Evolutionary conservation across 2,113 vertebrate species (phyloP).

Genomic region (Python bivittatus): DNA sequence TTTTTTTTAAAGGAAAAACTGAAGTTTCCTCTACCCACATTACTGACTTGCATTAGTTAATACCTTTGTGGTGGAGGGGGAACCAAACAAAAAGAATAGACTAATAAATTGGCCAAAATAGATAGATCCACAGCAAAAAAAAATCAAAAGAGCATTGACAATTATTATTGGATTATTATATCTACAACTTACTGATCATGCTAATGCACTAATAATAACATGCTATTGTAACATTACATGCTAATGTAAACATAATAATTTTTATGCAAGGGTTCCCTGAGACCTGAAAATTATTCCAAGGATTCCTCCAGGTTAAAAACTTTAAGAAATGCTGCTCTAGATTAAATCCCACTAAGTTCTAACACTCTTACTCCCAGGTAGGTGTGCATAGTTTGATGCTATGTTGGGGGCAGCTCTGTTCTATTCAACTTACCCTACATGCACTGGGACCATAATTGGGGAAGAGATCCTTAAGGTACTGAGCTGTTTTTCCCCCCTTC

Average conservation of each 20-base stretch:
- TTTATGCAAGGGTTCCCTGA: not conserved
- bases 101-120: not conserved
- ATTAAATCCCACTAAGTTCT: too few relatives aligned
- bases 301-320: not conserved
- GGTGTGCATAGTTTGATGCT: too few relatives aligned
- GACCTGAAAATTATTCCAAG: not conserved
- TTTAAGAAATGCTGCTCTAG: too few relatives aligned
- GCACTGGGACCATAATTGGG: too few relatives aligned
- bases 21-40: not conserved
- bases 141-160: not conserved
- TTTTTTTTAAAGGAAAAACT: not conserved
- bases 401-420: too few relatives aligned
- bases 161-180: not conserved
- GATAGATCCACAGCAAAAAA: not conserved
- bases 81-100: not conserved
- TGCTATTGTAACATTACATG: too few relatives aligned
- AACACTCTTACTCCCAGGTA: too few relatives aligned
- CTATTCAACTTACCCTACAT: too few relatives aligned
- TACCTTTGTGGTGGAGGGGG: not conserved
- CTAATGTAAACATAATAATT: not conserved
- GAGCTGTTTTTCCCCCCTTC: too few relatives aligned
- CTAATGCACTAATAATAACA: not conserved
- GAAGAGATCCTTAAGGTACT: too few relatives aligned
- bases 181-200: not conserved
- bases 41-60: not conserved